A percentile compares a stretch with the other conserved stretches of the same genome.
phyloP scores from a whole-genome alignment of 2,797 vertebrate species.

The Platalea minor region DNA sequence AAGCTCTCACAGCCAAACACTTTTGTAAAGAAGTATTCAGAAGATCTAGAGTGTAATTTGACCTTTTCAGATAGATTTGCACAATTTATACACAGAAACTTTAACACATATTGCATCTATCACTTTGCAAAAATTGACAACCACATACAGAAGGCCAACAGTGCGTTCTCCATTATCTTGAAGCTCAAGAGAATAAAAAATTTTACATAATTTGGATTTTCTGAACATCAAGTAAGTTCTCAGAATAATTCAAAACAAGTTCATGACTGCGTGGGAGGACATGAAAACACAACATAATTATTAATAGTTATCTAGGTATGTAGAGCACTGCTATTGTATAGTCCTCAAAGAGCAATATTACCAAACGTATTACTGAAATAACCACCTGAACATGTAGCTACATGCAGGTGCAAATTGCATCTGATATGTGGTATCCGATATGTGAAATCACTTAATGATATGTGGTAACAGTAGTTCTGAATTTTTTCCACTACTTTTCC shows the following conservation, averaged over 20 bases:
- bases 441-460: background rate
- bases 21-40: background rate
- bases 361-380: background rate
- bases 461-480: background rate
- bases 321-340: background rate
- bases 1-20: background rate
- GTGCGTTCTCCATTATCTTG: background rate
- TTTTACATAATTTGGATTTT: background rate
- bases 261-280: accelerated
- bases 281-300: background rate
- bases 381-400: background rate
- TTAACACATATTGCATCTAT: background rate
- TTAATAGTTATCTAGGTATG: background rate
- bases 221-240: background rate
- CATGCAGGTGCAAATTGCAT: background rate
- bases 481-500: background rate
- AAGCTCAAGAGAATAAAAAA: background rate
- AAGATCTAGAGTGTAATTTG: background rate
- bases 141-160: background rate
- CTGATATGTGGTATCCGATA: background rate
- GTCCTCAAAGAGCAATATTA: background rate
- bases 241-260: background rate
- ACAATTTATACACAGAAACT: background rate
- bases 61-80: background rate
- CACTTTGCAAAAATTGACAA: background rate